These are phyloP conservation scores for Hedychridium roseum DNA, from an alignment of 2,888 invertebrate genomes.

Conservation along the genomic window DNA sequence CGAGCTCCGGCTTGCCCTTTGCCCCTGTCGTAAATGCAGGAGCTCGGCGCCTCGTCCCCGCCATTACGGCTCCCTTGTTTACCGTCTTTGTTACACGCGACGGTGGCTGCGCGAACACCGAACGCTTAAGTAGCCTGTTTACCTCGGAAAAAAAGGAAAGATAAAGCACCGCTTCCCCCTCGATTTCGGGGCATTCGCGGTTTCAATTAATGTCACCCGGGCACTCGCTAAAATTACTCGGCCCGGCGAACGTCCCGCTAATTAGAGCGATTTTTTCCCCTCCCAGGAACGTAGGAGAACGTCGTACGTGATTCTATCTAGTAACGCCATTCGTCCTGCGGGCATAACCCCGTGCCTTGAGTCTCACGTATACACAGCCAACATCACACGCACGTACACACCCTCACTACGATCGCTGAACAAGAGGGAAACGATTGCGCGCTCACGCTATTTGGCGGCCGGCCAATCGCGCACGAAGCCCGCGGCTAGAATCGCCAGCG, in stretches of 20 bases:
- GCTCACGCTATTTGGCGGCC: conserved; percentile 52
- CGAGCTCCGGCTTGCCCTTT: conserved; percentile 15
- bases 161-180: too few relatives aligned
- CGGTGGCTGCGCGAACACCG: too few relatives aligned
- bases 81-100: too few relatives aligned
- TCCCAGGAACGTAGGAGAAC: neutral
- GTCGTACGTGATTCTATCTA: neutral
- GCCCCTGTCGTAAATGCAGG: conserved; percentile 7
- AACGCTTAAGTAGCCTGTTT: too few relatives aligned
- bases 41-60: neutral
- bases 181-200: too few relatives aligned
- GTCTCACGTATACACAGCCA: neutral
- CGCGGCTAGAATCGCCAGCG: conserved; percentile 3
- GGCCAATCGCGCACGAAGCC: conserved; percentile 48
- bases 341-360: too few relatives aligned
- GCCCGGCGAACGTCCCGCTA: too few relatives aligned
- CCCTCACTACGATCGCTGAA: conserved; percentile 12
- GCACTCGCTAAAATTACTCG: too few relatives aligned
- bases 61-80: too few relatives aligned
- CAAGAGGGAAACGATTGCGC: conserved; percentile 35
- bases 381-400: neutral
- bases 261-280: too few relatives aligned
- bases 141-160: too few relatives aligned
- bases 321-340: neutral
- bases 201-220: too few relatives aligned